Conservation (phyloP, 2,888 invertebrate genomes). For the Drosophila pseudotakahashii region DNA sequence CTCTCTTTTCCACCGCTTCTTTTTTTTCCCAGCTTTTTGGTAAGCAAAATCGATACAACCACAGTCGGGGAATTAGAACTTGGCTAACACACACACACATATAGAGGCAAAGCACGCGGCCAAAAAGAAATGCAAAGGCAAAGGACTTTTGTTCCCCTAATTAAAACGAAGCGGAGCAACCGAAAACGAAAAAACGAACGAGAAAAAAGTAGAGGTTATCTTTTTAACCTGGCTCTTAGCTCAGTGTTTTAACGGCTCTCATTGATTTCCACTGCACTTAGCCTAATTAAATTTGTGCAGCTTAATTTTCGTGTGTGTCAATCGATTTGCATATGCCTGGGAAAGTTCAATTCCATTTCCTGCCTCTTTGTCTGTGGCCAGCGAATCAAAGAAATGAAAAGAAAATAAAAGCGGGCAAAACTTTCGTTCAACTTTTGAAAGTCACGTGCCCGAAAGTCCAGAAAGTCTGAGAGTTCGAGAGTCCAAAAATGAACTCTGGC, state of each 20-base stretch:
- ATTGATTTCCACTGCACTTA: slow-evolving; percentile 67
- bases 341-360: slow-evolving; percentile 20
- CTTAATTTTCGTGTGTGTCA: slow-evolving; percentile 36
- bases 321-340: slow-evolving; percentile 39
- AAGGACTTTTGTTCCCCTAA: slow-evolving; percentile 32
- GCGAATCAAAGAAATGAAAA: not conserved
- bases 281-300: slow-evolving; percentile 71
- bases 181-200: too few relatives aligned
- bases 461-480: slow-evolving; percentile 1
- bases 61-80: slow-evolving; percentile 39
- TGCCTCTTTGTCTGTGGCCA: slow-evolving; percentile 1
- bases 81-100: slow-evolving; percentile 23
- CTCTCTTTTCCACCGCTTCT: not conserved
- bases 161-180: slow-evolving; percentile 14
- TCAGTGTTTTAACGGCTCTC: slow-evolving; percentile 6
- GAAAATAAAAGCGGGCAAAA: slow-evolving; percentile 3
- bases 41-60: slow-evolving; percentile 39
- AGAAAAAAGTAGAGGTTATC: slow-evolving; percentile 11
- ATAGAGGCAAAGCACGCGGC: slow-evolving; percentile 9
- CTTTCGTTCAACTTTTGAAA: slow-evolving; percentile 64
- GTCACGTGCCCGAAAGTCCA: slow-evolving; percentile 55
- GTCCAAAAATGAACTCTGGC: slow-evolving; percentile 27
- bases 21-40: slow-evolving; percentile 16
- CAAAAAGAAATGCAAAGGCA: slow-evolving; percentile 13
- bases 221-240: slow-evolving; percentile 10